Evolutionary conservation across 2,113 vertebrate genomes (phyloP), one percentile per base, ranked within the genome.

Genomic region (Centrocercus urophasianus): DNA sequence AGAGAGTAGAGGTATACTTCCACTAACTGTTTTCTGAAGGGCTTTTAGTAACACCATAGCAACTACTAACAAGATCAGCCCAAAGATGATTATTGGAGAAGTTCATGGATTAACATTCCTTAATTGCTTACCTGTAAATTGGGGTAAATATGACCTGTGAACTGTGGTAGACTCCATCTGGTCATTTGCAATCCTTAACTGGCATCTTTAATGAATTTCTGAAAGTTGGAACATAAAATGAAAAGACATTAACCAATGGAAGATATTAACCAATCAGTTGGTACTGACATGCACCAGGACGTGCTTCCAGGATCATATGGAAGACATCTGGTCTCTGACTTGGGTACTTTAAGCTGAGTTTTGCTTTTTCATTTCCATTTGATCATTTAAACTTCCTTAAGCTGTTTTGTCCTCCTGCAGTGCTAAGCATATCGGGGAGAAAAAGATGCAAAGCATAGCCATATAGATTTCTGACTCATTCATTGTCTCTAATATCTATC

Each of bases 31-130:
- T 77, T 72, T 64, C 54, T 64, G 45, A 10, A 19, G 22, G 72
- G 8, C 2, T 69, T 74, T 64, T 17, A 4, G 2, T 28, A 36
- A 54, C 10, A 19, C 28, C 1, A 0, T 36, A 8, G 42, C 32
- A 83, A 27, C 28, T 22, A 14, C 6, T 36, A 20, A 60, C 28
- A 11, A 21, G 30, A 34, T 50, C 27, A 8, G 2, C 52, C 25
- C 64, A 63, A 22, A 78, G 16, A 19, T 57, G 5, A 11, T 66
- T 77, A 34, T 38, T 78, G 71, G 77, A 83, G 54, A 27, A 63
- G 60, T 11, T 73, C 5, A 18, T 24, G 15, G 40, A 19, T 59
- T 67, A 73, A 40, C 13, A 18, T 73, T 48, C 14, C 10, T 48
- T 42, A 43, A 78, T 56, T 19, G 48, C 40, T 36, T 24, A 30